Conservation (phyloP, 2,888 invertebrate species). For the Xanthostigma xanthostigma region DNA sequence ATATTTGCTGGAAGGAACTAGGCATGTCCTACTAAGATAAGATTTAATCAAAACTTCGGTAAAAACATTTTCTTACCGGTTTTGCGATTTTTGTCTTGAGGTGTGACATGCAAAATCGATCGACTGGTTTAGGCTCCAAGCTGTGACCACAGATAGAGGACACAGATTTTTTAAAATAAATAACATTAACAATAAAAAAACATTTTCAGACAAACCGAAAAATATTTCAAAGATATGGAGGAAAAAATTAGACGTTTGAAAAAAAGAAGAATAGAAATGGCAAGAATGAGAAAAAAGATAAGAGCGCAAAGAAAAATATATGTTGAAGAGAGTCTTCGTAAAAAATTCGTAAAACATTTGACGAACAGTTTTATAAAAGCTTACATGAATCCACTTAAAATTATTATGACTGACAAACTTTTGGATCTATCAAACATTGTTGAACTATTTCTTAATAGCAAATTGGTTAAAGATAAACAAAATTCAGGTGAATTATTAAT, state of each 20-base stretch:
- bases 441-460: no score
- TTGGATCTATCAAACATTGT: conserved; percentile 41
- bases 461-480: no score
- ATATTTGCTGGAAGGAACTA: no score
- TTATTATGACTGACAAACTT: conserved; percentile 38
- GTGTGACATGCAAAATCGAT: no score
- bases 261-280: conserved; percentile 3
- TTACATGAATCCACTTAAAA: conserved; percentile 27
- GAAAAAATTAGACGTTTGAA: no score
- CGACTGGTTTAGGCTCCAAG: neutral
- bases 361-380: conserved; percentile 18
- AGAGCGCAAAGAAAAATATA: conserved; percentile 15
- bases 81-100: no score
- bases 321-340: conserved; percentile 12
- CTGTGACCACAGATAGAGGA: conserved; percentile 23
- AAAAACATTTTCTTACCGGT: no score
- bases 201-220: conserved; percentile 36
- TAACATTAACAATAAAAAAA: neutral
- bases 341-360: conserved; percentile 11
- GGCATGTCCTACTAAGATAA: no score
- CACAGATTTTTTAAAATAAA: conserved; percentile 9
- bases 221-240: conserved; percentile 32
- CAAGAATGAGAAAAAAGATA: conserved; percentile 14
- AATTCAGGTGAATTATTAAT: no score
- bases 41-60: no score